Conservation (phyloP, 2,888 invertebrate species). For the Drosophila sordidapex region DNA sequence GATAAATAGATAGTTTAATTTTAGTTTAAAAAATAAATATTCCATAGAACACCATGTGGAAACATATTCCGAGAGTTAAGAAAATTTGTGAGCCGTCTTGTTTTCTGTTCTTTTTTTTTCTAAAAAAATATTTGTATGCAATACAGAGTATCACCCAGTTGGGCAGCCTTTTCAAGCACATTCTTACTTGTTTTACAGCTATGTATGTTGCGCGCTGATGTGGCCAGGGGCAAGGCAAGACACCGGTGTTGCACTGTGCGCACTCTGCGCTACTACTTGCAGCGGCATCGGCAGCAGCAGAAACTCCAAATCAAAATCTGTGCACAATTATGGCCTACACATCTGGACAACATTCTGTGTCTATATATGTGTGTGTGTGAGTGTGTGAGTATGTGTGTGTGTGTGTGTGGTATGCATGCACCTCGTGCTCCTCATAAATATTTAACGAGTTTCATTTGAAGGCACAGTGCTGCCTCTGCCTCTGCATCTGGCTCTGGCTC, state of each 20-base stretch:
- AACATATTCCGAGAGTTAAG: neutral
- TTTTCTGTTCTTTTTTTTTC: neutral
- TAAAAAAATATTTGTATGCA: neutral
- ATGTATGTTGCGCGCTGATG: conserved; percentile 32
- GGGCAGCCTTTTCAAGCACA: neutral
- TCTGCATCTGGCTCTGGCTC: conserved; percentile 11
- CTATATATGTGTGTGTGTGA: neutral
- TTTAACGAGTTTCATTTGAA: conserved; percentile 77
- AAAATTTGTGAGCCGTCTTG: neutral
- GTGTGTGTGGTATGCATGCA: conserved; percentile 61
- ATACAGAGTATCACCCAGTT: neutral
- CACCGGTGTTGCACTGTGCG: conserved; percentile 22
- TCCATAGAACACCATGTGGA: neutral
- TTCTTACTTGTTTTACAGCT: conserved; percentile 15
- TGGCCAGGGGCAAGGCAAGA: conserved; percentile 76
- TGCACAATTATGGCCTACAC: conserved; percentile 82
- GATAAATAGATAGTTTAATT: neutral
- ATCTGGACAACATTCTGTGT: conserved; percentile 68
- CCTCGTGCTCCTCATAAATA: conserved; percentile 81
- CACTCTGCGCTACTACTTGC: conserved; percentile 26
- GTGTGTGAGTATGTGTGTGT: conserved; percentile 3
- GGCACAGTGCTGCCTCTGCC: conserved; percentile 24
- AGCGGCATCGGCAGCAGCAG: conserved; percentile 36
- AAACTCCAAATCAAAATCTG: conserved; percentile 78
- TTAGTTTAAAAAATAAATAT: neutral